Evolutionary conservation across 2,888 invertebrate genomes (phyloP).

Genomic region (Rotaria sp.): DNA sequence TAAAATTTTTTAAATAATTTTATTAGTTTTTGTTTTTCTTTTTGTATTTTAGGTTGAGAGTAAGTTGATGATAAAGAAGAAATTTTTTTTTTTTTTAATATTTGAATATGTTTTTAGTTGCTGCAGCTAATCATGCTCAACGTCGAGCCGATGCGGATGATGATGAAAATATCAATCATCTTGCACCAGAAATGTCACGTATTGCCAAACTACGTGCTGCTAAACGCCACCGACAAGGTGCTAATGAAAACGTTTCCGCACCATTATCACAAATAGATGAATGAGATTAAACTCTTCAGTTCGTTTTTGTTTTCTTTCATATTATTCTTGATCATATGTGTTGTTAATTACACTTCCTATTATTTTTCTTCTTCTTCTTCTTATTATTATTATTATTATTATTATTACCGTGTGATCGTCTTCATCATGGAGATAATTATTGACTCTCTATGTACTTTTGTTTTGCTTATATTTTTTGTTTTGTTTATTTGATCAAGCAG

Average conservation of each 20-base stretch:
- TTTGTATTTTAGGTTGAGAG: background rate
- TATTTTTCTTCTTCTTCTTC: no score
- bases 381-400: no score
- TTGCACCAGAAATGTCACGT: background rate
- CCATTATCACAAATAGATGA: background rate
- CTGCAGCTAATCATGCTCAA: slow-evolving; percentile 4
- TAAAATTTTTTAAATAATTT: background rate
- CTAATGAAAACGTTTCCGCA: background rate
- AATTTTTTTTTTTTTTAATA: background rate
- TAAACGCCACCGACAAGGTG: background rate
- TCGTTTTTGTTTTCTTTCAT: background rate
- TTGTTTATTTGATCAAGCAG: background rate
- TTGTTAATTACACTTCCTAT: background rate
- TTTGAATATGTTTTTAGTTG: background rate
- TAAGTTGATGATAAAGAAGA: background rate
- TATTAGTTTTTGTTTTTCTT: background rate
- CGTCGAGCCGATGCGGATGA: slow-evolving; percentile 13
- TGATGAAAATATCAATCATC: background rate
- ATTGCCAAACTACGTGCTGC: background rate
- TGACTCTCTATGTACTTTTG: background rate
- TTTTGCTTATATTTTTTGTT: background rate
- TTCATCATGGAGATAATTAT: background rate
- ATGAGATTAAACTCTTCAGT: background rate
- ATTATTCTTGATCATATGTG: background rate
- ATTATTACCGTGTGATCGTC: background rate